These are phyloP conservation scores for Petaurus breviceps DNA, from an alignment of 2,113 vertebrate genomes.

Conservation along the genomic window DNA sequence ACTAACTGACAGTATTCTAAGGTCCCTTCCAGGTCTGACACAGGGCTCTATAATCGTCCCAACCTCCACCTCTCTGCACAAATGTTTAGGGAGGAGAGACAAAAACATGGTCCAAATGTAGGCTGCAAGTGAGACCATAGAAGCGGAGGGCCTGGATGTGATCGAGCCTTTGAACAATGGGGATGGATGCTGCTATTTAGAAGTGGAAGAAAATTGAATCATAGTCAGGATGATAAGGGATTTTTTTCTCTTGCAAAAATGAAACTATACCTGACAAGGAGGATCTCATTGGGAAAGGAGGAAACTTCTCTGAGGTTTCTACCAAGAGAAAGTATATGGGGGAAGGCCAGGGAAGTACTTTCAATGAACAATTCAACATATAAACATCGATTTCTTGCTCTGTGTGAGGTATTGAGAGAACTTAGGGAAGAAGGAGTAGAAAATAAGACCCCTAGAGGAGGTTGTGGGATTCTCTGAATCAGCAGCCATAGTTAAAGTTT, in stretches of 20 bases:
- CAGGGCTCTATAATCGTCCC: not conserved
- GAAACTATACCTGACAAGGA: not conserved
- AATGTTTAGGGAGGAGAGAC: not conserved
- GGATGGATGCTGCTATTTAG: not conserved
- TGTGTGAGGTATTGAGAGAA: not conserved
- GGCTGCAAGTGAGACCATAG: too few species aligned
- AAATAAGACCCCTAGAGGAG: not conserved
- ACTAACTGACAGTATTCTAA: not conserved
- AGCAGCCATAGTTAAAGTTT: not conserved
- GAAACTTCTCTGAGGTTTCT: not conserved
- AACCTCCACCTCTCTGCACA: not conserved
- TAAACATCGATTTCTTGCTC: not conserved
- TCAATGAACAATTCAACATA: not conserved
- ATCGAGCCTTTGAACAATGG: not conserved
- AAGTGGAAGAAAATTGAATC: not conserved
- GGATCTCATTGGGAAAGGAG: too few species aligned
- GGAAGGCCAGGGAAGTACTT: too few species aligned
- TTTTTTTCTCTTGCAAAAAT: not conserved
- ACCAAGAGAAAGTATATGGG: not conserved
- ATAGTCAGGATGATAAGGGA: not conserved
- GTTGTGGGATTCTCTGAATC: not conserved
- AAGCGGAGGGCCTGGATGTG: too few species aligned
- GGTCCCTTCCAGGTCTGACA: not conserved
- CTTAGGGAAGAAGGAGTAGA: not conserved
- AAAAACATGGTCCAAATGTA: not conserved